phyloP scores from a whole-genome alignment of 53 echinoderm and acorn worm genomes.

The Apostichopus leukothele region DNA sequence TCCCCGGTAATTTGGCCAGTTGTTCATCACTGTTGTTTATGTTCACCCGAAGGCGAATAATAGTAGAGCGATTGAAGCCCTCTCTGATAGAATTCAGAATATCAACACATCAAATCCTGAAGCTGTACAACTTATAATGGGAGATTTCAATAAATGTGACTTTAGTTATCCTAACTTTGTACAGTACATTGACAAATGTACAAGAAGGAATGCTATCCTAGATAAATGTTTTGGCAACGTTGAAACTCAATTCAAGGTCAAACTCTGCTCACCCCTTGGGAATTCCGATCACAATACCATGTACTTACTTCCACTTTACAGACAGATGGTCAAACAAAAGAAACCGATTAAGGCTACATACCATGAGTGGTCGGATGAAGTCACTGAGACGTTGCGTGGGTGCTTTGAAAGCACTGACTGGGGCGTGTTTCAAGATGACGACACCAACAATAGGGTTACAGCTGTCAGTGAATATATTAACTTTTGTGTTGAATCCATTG shows the following conservation, averaged over 20 bases:
- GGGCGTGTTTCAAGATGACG: slow-evolving; percentile 36
- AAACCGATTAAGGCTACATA: neutral
- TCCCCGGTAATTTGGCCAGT: slow-evolving; percentile 28
- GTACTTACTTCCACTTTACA: slow-evolving; percentile 28
- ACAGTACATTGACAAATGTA: slow-evolving; percentile 18
- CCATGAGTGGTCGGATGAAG: slow-evolving; percentile 29
- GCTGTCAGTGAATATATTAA: slow-evolving; percentile 50
- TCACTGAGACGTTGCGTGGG: slow-evolving; percentile 9
- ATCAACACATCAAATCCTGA: slow-evolving; percentile 25
- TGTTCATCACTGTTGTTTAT: slow-evolving; percentile 40
- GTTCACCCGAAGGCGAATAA: slow-evolving; percentile 9
- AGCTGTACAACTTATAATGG: neutral
- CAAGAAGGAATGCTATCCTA: slow-evolving; percentile 1
- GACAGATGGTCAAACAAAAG: neutral
- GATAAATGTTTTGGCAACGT: slow-evolving; percentile 38
- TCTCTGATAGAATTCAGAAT: neutral
- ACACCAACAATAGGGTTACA: slow-evolving; percentile 19
- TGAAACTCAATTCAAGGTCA: slow-evolving; percentile 22
- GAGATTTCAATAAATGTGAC: slow-evolving; percentile 48
- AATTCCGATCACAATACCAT: slow-evolving; percentile 42
- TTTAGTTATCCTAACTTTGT: neutral
- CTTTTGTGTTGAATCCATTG: slow-evolving; percentile 44
- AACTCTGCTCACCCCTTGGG: slow-evolving; percentile 15
- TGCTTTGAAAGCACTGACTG: slow-evolving; percentile 52
- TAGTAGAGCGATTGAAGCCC: slow-evolving; percentile 15